Evolutionary conservation across 2,113 vertebrate genomes (phyloP).

Genomic region (Prochilodus magdalenae): DNA sequence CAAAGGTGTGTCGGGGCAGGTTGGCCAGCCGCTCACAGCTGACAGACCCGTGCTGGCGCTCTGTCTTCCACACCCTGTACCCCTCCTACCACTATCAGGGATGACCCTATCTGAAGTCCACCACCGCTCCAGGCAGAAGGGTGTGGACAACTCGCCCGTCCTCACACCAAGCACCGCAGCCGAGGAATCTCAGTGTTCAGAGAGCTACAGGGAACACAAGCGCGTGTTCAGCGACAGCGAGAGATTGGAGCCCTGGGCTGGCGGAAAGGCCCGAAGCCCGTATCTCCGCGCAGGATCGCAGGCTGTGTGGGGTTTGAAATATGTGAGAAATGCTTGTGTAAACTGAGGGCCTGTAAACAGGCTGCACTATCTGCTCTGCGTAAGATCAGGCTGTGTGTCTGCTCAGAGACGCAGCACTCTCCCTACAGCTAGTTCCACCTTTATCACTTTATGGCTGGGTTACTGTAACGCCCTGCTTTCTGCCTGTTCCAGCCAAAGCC

Average conservation of each 20-base stretch:
- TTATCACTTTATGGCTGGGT: no score
- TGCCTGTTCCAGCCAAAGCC: no score
- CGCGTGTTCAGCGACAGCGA: background rate
- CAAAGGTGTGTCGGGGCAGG: slow-evolving; percentile 43
- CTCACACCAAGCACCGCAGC: no score
- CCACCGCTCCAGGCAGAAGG: background rate
- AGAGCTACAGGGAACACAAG: background rate
- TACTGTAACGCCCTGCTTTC: no score
- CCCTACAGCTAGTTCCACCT: no score
- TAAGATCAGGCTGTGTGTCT: no score
- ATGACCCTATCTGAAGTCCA: background rate
- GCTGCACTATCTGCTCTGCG: no score
- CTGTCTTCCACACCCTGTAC: slow-evolving; percentile 19
- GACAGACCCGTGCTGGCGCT: background rate
- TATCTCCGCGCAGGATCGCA: background rate
- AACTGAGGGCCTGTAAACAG: background rate
- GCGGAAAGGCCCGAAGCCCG: background rate
- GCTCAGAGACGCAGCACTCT: no score
- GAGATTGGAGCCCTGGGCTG: background rate
- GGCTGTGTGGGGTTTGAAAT: background rate
- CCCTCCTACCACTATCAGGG: background rate
- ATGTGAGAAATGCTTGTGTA: background rate
- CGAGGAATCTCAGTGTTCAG: background rate
- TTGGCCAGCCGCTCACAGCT: slow-evolving; percentile 11
- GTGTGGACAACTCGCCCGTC: background rate